phyloP scores from a whole-genome alignment of 2,888 invertebrate species.

The Diaperis boleti region DNA sequence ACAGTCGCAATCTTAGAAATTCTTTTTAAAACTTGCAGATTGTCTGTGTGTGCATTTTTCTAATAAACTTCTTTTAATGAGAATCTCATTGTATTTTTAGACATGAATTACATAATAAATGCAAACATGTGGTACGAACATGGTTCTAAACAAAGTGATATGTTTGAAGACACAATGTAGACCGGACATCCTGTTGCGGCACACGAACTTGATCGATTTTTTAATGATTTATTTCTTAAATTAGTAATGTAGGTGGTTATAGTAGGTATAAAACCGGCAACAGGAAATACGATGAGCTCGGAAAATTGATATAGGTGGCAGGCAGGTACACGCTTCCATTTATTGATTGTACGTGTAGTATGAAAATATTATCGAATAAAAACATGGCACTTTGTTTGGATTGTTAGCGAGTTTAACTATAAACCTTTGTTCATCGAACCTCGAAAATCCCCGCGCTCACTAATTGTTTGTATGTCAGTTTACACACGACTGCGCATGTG shows the following conservation, averaged over 20 bases:
- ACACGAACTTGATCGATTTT: background rate
- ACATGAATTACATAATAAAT: too few species aligned
- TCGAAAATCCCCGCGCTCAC: constrained; percentile 48
- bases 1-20: too few species aligned
- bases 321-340: background rate
- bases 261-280: background rate
- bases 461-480: constrained; percentile 53
- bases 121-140: too few species aligned
- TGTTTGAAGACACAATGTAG: too few species aligned
- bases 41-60: too few species aligned
- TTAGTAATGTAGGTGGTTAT: too few species aligned
- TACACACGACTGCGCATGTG: constrained; percentile 49
- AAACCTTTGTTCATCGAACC: constrained; percentile 50
- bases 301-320: background rate
- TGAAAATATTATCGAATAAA: constrained; percentile 25
- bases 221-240: background rate
- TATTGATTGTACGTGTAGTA: constrained; percentile 25
- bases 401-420: constrained; percentile 33
- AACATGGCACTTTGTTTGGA: constrained; percentile 20
- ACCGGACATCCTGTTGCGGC: too few species aligned
- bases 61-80: too few species aligned
- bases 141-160: too few species aligned
- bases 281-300: background rate
- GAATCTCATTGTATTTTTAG: too few species aligned
- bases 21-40: too few species aligned